Percentiles rank a stretch among this genome's conserved stretches.
Conservation (phyloP, 2,113 vertebrate genomes). For the Plecotus auritus region DNA sequence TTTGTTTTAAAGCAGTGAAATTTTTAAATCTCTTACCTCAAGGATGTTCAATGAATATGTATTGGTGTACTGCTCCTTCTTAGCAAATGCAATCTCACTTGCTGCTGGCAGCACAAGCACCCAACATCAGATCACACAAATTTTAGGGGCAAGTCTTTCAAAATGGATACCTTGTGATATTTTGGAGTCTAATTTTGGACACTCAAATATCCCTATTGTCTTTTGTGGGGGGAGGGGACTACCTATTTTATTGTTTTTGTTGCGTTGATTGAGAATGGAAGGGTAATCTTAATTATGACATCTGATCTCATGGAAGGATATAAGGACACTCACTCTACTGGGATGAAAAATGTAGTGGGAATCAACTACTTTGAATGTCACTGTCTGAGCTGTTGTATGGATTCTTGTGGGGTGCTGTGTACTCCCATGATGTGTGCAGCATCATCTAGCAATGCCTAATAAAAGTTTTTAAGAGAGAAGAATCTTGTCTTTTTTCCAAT, state of each 20-base stretch:
- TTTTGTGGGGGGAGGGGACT: not conserved
- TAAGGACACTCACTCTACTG: conserved; percentile 44
- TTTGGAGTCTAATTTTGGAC: conserved; percentile 65
- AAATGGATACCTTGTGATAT: conserved; percentile 43
- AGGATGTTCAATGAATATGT: conserved; percentile 65
- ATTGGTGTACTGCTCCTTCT: conserved; percentile 69
- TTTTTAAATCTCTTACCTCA: conserved; percentile 80
- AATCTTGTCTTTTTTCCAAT: conserved; percentile 55
- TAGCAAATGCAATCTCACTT: conserved; percentile 57
- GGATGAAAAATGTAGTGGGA: conserved; percentile 32
- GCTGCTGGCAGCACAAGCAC: conserved; percentile 68
- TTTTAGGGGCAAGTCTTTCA: conserved; percentile 41
- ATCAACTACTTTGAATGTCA: conserved; percentile 5
- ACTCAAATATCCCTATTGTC: conserved; percentile 29
- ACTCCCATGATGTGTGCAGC: conserved; percentile 59
- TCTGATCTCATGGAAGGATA: conserved; percentile 30
- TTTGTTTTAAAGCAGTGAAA: conserved; percentile 74
- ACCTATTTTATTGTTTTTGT: conserved; percentile 36
- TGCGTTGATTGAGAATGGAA: conserved; percentile 39
- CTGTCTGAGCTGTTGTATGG: conserved; percentile 41
- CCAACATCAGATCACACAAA: conserved; percentile 35
- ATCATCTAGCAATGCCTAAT: conserved; percentile 77
- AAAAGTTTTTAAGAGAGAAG: conserved; percentile 75
- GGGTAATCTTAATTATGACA: conserved; percentile 46
- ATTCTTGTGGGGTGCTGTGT: conserved; percentile 59